Evolutionary conservation across 2,888 invertebrate species (phyloP).

Genomic region (Parnassius glacialis): DNA sequence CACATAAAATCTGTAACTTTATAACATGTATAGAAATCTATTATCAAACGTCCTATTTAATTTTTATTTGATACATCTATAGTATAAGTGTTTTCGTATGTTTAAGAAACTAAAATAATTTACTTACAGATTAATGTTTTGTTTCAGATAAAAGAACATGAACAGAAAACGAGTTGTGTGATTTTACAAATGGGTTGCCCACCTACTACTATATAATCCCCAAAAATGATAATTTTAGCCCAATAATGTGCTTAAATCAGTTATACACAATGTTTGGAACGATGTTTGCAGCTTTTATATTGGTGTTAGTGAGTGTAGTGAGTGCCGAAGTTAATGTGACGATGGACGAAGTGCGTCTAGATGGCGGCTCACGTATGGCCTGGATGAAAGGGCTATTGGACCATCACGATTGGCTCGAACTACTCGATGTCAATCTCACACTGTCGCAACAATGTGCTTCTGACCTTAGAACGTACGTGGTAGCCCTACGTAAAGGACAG

Average conservation of each 20-base stretch:
- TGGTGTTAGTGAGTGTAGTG: slow-evolving; percentile 70
- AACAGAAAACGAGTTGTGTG: slow-evolving; percentile 2
- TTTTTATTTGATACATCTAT: no score
- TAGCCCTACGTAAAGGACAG: slow-evolving; percentile 83
- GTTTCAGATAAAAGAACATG: slow-evolving; percentile 22
- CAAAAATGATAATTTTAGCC: slow-evolving; percentile 28
- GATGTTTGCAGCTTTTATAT: slow-evolving; percentile 54
- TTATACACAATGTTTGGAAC: slow-evolving; percentile 36
- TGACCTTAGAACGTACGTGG: slow-evolving; percentile 78
- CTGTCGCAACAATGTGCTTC: slow-evolving; percentile 70
- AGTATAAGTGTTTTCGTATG: no score
- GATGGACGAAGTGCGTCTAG: slow-evolving; percentile 31
- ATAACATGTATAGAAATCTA: no score
- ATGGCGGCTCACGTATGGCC: slow-evolving; percentile 71
- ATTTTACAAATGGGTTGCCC: background rate
- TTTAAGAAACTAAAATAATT: no score
- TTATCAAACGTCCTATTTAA: no score
- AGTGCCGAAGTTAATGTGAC: slow-evolving; percentile 61
- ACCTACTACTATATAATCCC: background rate
- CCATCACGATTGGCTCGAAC: slow-evolving; percentile 80
- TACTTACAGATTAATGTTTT: background rate
- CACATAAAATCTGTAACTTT: no score
- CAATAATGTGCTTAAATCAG: slow-evolving; percentile 33
- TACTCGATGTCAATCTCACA: slow-evolving; percentile 69
- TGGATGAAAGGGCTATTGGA: slow-evolving; percentile 85